A percentile compares a stretch with the other conserved stretches of the same genome.
Evolutionary conservation across 1,140 invertebrate species (phyloP).

Genomic region (Vanessa atalanta): DNA sequence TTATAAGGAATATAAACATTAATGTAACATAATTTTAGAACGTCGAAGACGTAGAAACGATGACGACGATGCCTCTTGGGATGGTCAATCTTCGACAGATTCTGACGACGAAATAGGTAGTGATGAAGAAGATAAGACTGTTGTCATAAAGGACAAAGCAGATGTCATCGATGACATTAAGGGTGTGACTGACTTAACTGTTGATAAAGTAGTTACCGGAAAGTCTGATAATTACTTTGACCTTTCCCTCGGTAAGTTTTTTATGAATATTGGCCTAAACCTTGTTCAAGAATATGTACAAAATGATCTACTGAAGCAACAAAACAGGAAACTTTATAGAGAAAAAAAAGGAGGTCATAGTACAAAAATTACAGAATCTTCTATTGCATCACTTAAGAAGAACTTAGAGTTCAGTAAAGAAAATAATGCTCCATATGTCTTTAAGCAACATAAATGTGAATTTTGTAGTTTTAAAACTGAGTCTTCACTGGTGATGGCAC

Average conservation of each 20-base stretch:
- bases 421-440: conserved; percentile 92
- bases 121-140: conserved; percentile 76
- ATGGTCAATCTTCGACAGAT: conserved; percentile 75
- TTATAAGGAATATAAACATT: background rate
- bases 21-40: conserved; percentile 41
- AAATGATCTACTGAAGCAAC: conserved; percentile 92
- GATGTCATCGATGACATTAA: conserved; percentile 79
- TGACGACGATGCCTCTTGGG: conserved; percentile 75
- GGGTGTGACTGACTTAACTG: conserved; percentile 65
- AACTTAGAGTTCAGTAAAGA: conserved; percentile 93
- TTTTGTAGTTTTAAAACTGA: conserved; percentile 97
- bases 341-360: conserved; percentile 83
- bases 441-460: conserved; percentile 91
- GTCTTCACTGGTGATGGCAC: conserved; percentile 91
- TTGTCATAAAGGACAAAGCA: conserved; percentile 81
- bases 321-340: conserved; percentile 88
- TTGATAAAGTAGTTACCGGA: conserved; percentile 55
- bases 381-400: conserved; percentile 89
- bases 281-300: conserved; percentile 96
- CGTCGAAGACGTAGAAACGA: conserved; percentile 48
- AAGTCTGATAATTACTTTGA: conserved; percentile 88
- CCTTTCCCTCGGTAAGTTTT: conserved; percentile 93
- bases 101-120: conserved; percentile 81
- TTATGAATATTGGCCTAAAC: conserved; percentile 94
- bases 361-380: conserved; percentile 86